Evolutionary conservation across 2,113 vertebrate species (phyloP).

Genomic region (Melanostigma gelatinosum): DNA sequence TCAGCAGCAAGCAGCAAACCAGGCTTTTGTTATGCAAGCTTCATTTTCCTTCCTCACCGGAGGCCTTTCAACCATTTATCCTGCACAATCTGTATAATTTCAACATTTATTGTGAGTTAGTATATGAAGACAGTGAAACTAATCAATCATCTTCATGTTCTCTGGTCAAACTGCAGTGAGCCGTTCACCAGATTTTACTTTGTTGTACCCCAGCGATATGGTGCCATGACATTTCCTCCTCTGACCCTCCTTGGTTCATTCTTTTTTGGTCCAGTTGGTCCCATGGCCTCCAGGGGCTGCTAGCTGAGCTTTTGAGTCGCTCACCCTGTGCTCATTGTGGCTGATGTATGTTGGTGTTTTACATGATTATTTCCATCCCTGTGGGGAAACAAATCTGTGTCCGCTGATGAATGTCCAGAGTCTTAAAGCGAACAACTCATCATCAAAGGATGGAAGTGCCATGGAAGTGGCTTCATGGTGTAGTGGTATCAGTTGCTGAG

Average conservation of each 20-base stretch:
- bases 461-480: constrained; percentile 64
- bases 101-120: neutral
- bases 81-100: neutral
- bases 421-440: constrained; percentile 38
- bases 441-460: constrained; percentile 47
- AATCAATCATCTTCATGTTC: neutral
- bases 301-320: constrained; percentile 9
- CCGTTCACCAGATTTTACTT: neutral
- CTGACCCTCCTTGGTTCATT: neutral
- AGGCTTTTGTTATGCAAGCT: constrained; percentile 3
- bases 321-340: neutral
- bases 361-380: constrained; percentile 20
- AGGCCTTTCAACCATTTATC: neutral
- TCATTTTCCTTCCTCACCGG: neutral
- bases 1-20: neutral
- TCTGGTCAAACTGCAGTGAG: neutral
- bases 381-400: constrained; percentile 5
- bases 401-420: constrained; percentile 7
- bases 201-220: neutral
- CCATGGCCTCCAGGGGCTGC: constrained; percentile 4
- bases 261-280: neutral
- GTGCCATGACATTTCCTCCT: neutral
- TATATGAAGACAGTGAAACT: neutral
- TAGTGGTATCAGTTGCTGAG: constrained; percentile 64
- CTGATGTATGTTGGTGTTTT: constrained; percentile 15